Evolutionary conservation across 2,797 vertebrate species (phyloP), one percentile per base, ranked within the genome.

Genomic region (Rhyacichthys aspro): DNA sequence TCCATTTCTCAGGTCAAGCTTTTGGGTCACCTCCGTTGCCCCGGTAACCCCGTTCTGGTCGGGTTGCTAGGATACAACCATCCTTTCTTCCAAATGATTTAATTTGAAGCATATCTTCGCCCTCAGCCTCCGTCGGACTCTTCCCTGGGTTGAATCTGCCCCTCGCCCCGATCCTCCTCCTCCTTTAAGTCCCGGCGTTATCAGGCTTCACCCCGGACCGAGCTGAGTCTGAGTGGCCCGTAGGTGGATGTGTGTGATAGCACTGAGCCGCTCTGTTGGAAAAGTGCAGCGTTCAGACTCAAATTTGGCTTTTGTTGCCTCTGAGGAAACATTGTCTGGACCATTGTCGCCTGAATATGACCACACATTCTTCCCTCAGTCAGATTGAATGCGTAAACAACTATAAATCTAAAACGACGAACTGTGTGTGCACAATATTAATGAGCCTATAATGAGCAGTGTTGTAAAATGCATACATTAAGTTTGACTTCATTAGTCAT

Each of bases 71-170:
- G 91, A 89, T 92, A 92, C 92, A 50, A 83, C 84, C 78, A 67
- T 81, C 85, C 82, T 91, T 91, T 91, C 87, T 91, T 91, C 89
- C 84, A 89, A 90, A 89, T 90, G 81, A 90, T 91, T 91, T 91
- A 88, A 92, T 92, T 91, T 91, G 85, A 82, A 85, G 84, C 85
- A 81, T 88, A 88, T 90, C 81, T 83, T 69, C 65, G 55, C 64
- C 70, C 55, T 49, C 43, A 16, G 16, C 11, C 49, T 47, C 15
- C 6, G 33, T 61, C 56, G 3, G 59, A 59, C 44, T 43, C 14
- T 58, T 59, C 43, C 34, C 18, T 48, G 57, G 61, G 55, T 69
- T 57, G 72, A 44, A 78, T 81, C 71, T 63, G 23, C 23, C 23
- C 23, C 23, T 28, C 0, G 43, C 23, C 50, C 56, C 60, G 66